A percentile compares a stretch with the other conserved stretches of the same genome.
These are phyloP conservation scores for Melanogrammus aeglefinus DNA, from an alignment of 2,797 vertebrate species.

Conservation along the genomic window DNA sequence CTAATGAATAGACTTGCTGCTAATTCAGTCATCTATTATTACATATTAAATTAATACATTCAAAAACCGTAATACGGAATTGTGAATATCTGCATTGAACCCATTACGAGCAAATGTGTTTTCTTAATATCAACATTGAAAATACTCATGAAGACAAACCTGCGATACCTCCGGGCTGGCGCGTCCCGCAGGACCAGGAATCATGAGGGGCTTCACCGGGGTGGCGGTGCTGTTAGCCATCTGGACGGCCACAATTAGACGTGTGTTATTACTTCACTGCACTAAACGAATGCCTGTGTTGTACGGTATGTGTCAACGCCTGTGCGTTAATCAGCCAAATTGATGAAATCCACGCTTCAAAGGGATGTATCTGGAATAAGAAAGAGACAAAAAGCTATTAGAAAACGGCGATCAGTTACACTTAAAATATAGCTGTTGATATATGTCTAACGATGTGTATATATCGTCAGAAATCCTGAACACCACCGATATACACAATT, in stretches of 20 bases:
- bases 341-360: not conserved
- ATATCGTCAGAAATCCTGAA: not conserved
- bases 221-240: constrained; percentile 91
- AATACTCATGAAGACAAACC: constrained; percentile 63
- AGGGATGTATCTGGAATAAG: constrained; percentile 1
- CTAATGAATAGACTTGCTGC: not conserved
- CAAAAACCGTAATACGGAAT: not conserved
- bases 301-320: not conserved
- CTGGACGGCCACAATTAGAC: constrained; percentile 74
- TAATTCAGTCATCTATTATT: not conserved
- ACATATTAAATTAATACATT: not conserved
- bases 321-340: not conserved
- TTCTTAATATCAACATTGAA: not conserved
- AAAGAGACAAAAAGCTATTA: not conserved
- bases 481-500: not conserved
- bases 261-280: constrained; percentile 69
- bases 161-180: constrained; percentile 93
- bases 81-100: not conserved
- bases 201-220: constrained; percentile 79
- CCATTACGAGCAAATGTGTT: not conserved
- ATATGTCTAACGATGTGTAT: not conserved
- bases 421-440: not conserved
- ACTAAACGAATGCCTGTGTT: not conserved
- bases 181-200: constrained; percentile 83
- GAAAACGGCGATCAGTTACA: not conserved